These are phyloP conservation scores for Andrena praecox DNA, from an alignment of 2,888 invertebrate genomes.

Conservation along the genomic window DNA sequence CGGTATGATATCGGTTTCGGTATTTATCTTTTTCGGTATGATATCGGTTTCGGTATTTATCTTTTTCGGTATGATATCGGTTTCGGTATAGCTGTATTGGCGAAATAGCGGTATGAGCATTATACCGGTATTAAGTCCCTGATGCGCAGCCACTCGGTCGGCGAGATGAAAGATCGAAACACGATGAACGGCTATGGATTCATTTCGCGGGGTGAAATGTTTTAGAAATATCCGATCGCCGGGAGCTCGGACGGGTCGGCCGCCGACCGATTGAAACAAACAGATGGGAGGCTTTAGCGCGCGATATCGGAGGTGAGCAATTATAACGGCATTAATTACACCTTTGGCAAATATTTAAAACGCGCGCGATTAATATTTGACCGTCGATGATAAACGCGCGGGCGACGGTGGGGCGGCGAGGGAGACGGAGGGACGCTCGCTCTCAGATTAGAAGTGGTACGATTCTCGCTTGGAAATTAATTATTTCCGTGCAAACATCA, in stretches of 20 bases:
- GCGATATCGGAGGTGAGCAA: constrained; percentile 52
- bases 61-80: no score
- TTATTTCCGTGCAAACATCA: constrained; percentile 81
- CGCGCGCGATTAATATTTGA: constrained; percentile 77
- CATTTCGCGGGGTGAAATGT: not conserved
- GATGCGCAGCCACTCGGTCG: no score
- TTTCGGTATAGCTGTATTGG: no score
- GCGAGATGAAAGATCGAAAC: not conserved
- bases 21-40: no score
- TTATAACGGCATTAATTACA: constrained; percentile 77
- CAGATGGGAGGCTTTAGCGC: constrained; percentile 32
- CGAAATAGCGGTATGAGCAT: no score
- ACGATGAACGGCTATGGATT: not conserved
- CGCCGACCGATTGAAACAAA: not conserved
- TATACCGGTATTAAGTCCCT: no score
- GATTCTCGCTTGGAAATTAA: constrained; percentile 78
- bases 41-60: no score
- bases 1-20: no score
- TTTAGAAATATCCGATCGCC: not conserved
- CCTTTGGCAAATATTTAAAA: constrained; percentile 77
- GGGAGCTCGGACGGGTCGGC: not conserved
- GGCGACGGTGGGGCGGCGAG: not conserved
- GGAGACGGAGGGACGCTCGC: constrained; percentile 36
- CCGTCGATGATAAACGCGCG: constrained; percentile 62
- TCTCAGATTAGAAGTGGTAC: constrained; percentile 65